Percentiles rank a stretch among this genome's conserved stretches.
phyloP scores from a whole-genome alignment of 2,797 vertebrate genomes.

The Coranthus polyacanthus region DNA sequence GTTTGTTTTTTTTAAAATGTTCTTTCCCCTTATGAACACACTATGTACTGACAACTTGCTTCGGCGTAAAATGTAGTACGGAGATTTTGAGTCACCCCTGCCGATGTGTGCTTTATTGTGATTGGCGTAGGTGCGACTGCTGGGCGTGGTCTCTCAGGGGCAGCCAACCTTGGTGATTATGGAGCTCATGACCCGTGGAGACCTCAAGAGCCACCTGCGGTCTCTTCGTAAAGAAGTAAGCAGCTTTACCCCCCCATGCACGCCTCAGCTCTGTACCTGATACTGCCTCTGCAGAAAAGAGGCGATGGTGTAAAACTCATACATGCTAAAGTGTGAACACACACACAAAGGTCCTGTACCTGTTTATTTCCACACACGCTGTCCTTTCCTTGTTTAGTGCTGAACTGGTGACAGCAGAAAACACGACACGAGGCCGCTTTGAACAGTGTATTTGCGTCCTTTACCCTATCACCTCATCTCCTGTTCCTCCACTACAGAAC shows the following conservation, averaged over 20 bases:
- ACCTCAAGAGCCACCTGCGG: slow-evolving; percentile 97
- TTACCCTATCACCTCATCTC: slow-evolving; percentile 9
- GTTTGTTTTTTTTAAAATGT: too few relatives aligned
- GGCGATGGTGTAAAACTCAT: slow-evolving; percentile 8
- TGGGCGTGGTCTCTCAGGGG: slow-evolving; percentile 98
- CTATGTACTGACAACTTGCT: not conserved
- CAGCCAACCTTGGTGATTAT: slow-evolving; percentile 99
- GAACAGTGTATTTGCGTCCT: slow-evolving; percentile 1
- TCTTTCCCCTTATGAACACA: too few relatives aligned
- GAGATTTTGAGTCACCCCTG: not conserved
- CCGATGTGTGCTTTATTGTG: slow-evolving; percentile 42
- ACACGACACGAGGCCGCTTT: not conserved
- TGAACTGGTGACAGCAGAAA: slow-evolving; percentile 6
- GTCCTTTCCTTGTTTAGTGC: slow-evolving; percentile 4
- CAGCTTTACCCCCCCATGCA: slow-evolving; percentile 14
- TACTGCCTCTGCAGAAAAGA: too few relatives aligned
- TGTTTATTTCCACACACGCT: slow-evolving; percentile 1
- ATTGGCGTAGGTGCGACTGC: slow-evolving; percentile 91
- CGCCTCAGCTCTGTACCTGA: too few relatives aligned
- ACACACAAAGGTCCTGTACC: not conserved
- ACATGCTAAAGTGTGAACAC: not conserved
- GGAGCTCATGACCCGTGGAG: slow-evolving; percentile 98
- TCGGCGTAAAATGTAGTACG: not conserved
- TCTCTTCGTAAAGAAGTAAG: slow-evolving; percentile 95
- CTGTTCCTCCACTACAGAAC: slow-evolving; percentile 83